Conservation (phyloP, 2,888 invertebrate species). For the Macrosoma leucophasiata region DNA sequence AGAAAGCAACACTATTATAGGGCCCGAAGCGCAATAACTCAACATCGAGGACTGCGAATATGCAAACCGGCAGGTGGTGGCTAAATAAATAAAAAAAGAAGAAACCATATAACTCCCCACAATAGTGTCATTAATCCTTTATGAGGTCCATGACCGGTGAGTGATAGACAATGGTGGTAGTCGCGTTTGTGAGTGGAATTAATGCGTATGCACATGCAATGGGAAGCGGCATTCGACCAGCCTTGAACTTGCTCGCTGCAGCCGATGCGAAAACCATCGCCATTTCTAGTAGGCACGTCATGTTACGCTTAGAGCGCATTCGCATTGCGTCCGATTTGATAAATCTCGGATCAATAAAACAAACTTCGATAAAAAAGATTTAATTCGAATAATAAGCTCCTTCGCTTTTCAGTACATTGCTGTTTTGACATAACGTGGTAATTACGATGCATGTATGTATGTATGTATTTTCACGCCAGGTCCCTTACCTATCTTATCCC, state of each 20-base stretch:
- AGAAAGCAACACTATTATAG: no score
- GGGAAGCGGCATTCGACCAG: slow-evolving; percentile 64
- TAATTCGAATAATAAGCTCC: no score
- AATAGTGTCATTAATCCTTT: slow-evolving; percentile 71
- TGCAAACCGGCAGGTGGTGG: slow-evolving; percentile 40
- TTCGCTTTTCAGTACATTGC: no score
- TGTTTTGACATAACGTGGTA: no score
- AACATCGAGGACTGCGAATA: no score
- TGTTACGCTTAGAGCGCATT: slow-evolving; percentile 28
- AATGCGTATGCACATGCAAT: slow-evolving; percentile 67
- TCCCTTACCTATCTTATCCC: no score
- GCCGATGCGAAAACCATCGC: slow-evolving; percentile 59
- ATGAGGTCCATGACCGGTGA: slow-evolving; percentile 60
- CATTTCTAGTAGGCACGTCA: slow-evolving; percentile 59
- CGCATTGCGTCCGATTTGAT: slow-evolving; percentile 7
- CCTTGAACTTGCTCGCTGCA: slow-evolving; percentile 68
- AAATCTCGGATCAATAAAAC: no score
- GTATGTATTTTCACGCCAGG: no score
- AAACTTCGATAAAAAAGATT: no score
- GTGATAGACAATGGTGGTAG: slow-evolving; percentile 74
- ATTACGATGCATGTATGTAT: no score
- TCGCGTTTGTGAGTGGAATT: slow-evolving; percentile 66
- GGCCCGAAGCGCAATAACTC: slow-evolving; percentile 1
- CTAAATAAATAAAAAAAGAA: slow-evolving; percentile 43
- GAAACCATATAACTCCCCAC: slow-evolving; percentile 48